Base-by-base conservation (phyloP, 2,113 vertebrate species). In the Xenus cinereus region DNA sequence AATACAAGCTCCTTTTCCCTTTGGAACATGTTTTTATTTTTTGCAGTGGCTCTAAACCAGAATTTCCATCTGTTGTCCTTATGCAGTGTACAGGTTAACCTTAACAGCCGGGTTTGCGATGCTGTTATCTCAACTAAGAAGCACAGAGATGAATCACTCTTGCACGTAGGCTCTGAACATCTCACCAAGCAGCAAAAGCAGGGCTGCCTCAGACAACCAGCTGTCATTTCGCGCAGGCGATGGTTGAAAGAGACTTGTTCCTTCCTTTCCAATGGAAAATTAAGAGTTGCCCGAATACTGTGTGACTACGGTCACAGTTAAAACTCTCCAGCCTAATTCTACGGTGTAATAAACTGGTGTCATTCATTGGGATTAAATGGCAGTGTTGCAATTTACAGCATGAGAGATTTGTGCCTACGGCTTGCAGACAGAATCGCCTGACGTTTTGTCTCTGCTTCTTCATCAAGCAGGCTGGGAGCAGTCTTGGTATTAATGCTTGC, bases 1-100 rank as follows among this genome's bases (percentile, higher is more conserved):
- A 98, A 98, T 97, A 97, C 98, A 98, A 98, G 98, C 98, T 98
- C 98, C 99, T 98, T 98, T 98, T 98, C 98, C 98, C 98, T 99
- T 98, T 98, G 98, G 98, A 98, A 97, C 97, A 95, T 98, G 97
- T 96, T 97, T 96, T 97, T 97, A 97, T 98, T 98, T 98, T 98
- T 98, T 90, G 96, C 96, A 97, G 98, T 98, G 98, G 98, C 98
- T 98, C 96, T 88, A 97, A 97, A 98, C 97, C 98, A 98, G 98
- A 97, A 98, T 96, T 98, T 98, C 99, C 99, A 99, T 99, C 99
- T 99, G 99, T 97, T 98, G 98, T 97, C 99, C 98, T 98, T 98
- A 98, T 98, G 99, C 97, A 98, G 97, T 74, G 95, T 92, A 97
- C 98, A 98, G 97, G 98, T 98, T 98, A 97, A 98, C 97, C 95